A percentile compares a stretch with the other conserved stretches of the same genome.
These are phyloP conservation scores for Anseranas semipalmata DNA, from an alignment of 2,113 vertebrate genomes.

Conservation along the genomic window DNA sequence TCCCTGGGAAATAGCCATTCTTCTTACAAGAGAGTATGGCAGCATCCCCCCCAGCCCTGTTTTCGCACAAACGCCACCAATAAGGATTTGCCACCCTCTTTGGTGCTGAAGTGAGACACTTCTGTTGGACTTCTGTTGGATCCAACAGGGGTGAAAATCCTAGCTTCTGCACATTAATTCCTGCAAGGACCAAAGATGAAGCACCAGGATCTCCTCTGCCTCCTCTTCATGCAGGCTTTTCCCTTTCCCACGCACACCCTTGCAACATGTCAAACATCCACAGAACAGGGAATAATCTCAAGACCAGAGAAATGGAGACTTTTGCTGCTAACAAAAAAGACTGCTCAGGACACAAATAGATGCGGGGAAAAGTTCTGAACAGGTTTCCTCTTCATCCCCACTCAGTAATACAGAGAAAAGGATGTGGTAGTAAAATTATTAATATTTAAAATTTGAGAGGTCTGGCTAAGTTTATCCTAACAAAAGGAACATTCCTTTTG, in stretches of 20 bases:
- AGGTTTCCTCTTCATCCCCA: neutral
- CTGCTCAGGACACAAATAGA: neutral
- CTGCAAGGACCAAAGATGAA: neutral
- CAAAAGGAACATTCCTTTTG: neutral
- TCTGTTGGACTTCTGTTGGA: neutral
- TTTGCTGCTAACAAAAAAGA: neutral
- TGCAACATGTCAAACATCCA: neutral
- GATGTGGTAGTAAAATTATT: neutral
- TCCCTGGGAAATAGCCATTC: neutral
- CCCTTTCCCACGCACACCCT: neutral
- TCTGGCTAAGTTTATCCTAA: neutral
- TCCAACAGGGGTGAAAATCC: neutral
- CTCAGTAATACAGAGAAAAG: neutral
- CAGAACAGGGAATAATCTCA: neutral
- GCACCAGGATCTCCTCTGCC: neutral
- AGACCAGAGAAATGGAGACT: neutral
- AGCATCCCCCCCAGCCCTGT: neutral
- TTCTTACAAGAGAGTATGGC: neutral
- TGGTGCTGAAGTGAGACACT: neutral
- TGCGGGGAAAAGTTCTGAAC: neutral
- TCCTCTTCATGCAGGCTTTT: neutral
- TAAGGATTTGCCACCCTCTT: neutral
- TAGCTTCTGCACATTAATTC: neutral
- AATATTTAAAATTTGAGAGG: neutral
- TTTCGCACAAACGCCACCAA: neutral